Evolutionary conservation across 2,888 invertebrate genomes (phyloP), one percentile per base, ranked within the genome.

Genomic region (Cephus sareptanus): DNA sequence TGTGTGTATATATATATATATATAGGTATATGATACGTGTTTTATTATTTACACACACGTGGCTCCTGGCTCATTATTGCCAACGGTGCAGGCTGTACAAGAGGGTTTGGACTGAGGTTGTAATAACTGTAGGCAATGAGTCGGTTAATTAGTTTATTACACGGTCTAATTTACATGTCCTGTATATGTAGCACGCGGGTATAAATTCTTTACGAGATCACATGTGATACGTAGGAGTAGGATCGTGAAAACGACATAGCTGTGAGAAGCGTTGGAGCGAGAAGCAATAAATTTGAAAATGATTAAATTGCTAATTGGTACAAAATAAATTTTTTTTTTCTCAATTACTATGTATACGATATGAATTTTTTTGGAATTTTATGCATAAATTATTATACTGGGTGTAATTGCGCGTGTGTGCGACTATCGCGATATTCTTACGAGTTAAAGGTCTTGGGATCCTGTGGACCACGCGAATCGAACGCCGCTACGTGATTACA

Each of bases 71-170:
- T 56, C 9, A 56, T 56, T 9, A 56, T 23, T 56, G 56, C 56
- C 56, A 56, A 56, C 23, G 9, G 56, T 56, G 23, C 23, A 23
- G 56, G 0, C 23, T 23, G 23, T 56, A 56, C 23, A 56, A 1
- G 6, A 56, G 23, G 9, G 23, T 56, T 56, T 23, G 9, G 56
- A 23, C 56, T 56, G 0, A 56, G 56, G 56, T 56, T 56, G 56
- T 15, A 82, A 77, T 82, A 82, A 82, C 84, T 83, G 81, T 79
- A 80, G 83, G 85, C 85, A 87, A 87, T 85, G 86, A 86, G 81
- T 85, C 84, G 86, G 84, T 85, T 89, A 89, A 89, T 89, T 89
- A 88, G 87, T 89, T 89, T 88, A 87, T 89, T 87, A 85, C 86
- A 83, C 82, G 82, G 75, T 85, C 83, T 85, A 85, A 89, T 89